Percentiles rank a stretch among this genome's conserved stretches.
Conservation (phyloP, 2,797 vertebrate species). For the Enteromius argenteus region DNA sequence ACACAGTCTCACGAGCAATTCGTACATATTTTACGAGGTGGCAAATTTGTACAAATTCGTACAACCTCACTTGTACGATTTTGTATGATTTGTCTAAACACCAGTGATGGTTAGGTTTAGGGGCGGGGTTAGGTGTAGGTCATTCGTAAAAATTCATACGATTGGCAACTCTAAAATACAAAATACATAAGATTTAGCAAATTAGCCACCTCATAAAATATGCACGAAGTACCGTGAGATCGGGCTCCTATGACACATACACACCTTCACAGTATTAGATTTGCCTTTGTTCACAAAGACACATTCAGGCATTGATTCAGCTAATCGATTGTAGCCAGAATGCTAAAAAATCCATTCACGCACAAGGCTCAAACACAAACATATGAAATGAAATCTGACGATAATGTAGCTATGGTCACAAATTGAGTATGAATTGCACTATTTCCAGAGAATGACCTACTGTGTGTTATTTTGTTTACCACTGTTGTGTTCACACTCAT, state of each 20-base stretch:
- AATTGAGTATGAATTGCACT: neutral
- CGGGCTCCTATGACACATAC: neutral
- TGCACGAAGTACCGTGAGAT: too few relatives aligned
- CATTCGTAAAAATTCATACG: too few relatives aligned
- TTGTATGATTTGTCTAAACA: too few relatives aligned
- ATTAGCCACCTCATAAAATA: too few relatives aligned
- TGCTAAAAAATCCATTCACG: neutral
- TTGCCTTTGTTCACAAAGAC: neutral
- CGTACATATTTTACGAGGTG: too few relatives aligned
- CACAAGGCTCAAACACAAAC: neutral
- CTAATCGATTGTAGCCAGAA: neutral
- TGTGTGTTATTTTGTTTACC: neutral
- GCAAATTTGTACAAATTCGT: too few relatives aligned
- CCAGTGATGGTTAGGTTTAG: too few relatives aligned
- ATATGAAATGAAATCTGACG: neutral
- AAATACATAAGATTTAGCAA: too few relatives aligned
- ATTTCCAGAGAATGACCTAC: neutral
- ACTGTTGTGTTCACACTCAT: neutral
- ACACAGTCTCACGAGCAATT: neutral
- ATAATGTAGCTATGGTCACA: neutral
- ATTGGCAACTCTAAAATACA: too few relatives aligned
- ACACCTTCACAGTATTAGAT: neutral
- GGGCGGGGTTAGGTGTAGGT: too few relatives aligned
- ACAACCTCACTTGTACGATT: too few relatives aligned
- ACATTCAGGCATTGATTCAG: too few relatives aligned